These are phyloP conservation scores for Larimichthys polyactis DNA, from an alignment of 2,113 vertebrate species.

Conservation along the genomic window DNA sequence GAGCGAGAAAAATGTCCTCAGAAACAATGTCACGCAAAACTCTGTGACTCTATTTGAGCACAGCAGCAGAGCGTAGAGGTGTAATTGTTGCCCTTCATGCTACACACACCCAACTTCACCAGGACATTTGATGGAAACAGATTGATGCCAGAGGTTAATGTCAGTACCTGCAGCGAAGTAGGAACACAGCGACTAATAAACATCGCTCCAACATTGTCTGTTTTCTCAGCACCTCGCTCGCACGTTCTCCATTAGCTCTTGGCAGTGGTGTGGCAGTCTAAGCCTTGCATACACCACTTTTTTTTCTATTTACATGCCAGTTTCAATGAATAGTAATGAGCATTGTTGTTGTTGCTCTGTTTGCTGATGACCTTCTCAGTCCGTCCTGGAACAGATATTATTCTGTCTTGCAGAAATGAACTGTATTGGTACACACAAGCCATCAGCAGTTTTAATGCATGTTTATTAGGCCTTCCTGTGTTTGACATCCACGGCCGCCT, in stretches of 20 bases:
- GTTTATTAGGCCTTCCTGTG: conserved; percentile 39
- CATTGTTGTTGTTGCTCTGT: conserved; percentile 43
- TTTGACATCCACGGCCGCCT: conserved; percentile 27
- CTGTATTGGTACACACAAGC: conserved; percentile 5
- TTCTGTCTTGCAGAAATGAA: conserved; percentile 54
- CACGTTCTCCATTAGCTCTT: conserved; percentile 63
- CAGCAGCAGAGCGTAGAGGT: not conserved
- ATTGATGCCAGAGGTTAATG: conserved; percentile 53
- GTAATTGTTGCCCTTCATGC: conserved; percentile 42
- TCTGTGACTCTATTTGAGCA: not conserved
- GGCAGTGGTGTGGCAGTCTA: conserved; percentile 18
- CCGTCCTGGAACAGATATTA: conserved; percentile 42
- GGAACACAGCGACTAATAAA: conserved; percentile 20
- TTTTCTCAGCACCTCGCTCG: conserved; percentile 18
- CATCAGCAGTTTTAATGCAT: conserved; percentile 57
- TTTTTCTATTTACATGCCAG: conserved; percentile 61
- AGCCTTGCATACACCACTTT: conserved; percentile 32
- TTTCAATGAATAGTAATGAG: conserved; percentile 80
- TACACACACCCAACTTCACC: not conserved
- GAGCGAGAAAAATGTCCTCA: not conserved
- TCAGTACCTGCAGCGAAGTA: not conserved
- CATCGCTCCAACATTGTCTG: not conserved
- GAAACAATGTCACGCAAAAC: not conserved
- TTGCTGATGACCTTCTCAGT: conserved; percentile 60
- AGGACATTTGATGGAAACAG: conserved; percentile 31